Conservation (phyloP, 2,797 vertebrate species). For the Enteromius mattozi region DNA sequence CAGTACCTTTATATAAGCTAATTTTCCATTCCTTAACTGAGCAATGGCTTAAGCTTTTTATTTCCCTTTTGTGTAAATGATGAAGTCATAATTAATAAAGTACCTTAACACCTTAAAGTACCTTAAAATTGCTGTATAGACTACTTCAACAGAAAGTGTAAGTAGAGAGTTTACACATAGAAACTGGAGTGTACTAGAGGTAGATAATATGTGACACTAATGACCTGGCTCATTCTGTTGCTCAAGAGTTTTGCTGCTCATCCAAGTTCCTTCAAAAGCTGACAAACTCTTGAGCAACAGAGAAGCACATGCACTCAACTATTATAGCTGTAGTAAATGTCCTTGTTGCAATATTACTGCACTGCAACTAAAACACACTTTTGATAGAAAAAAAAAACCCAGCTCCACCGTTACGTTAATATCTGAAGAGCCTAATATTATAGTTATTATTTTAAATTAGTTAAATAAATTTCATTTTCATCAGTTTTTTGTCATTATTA, state of each 20-base stretch:
- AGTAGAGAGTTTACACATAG: too few species aligned
- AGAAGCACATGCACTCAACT: background rate
- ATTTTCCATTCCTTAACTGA: background rate
- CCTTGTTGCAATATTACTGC: background rate
- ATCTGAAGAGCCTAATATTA: background rate
- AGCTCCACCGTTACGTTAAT: background rate
- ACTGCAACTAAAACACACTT: background rate
- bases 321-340: background rate
- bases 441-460: background rate
- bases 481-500: background rate
- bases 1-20: background rate
- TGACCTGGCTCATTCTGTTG: background rate
- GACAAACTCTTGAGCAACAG: background rate
- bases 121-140: too few species aligned
- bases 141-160: background rate
- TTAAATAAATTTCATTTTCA: background rate
- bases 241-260: background rate
- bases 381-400: background rate
- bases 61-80: background rate
- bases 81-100: background rate
- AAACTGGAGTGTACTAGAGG: too few species aligned
- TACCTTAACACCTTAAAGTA: too few species aligned
- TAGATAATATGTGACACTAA: background rate
- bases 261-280: background rate
- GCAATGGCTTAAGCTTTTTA: background rate